Evolutionary conservation across 1,140 invertebrate genomes (phyloP).

Genomic region (Teleogryllus occipitalis): DNA sequence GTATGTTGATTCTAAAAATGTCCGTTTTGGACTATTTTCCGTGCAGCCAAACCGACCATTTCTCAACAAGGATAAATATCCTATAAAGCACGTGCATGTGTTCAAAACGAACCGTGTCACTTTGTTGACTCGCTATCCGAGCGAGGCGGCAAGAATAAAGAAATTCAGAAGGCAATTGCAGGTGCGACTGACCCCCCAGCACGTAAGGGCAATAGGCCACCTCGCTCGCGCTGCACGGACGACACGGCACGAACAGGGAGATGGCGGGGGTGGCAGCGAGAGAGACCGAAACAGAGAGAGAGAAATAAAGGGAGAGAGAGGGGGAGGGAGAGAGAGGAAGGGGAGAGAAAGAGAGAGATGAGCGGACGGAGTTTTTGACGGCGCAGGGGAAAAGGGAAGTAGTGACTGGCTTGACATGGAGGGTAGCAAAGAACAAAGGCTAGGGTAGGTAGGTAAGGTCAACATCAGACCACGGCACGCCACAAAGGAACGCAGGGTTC

Average conservation of each 20-base stretch:
- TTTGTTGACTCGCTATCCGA: not conserved
- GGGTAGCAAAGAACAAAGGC: too few relatives aligned
- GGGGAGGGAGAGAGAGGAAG: too few relatives aligned
- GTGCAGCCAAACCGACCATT: too few relatives aligned
- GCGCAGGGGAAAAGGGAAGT: too few relatives aligned
- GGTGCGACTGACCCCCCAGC: too few relatives aligned
- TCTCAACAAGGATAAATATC: not conserved
- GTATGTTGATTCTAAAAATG: too few relatives aligned
- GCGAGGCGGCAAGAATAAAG: not conserved
- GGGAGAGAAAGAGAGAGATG: too few relatives aligned
- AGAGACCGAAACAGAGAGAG: not conserved
- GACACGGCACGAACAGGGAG: not conserved
- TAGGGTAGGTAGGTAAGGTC: too few relatives aligned
- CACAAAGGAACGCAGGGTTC: too few relatives aligned
- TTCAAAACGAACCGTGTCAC: not conserved
- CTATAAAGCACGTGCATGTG: not conserved
- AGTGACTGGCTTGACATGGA: too few relatives aligned
- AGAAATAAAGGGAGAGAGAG: not conserved
- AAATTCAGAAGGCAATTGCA: not conserved
- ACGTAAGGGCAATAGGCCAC: not conserved
- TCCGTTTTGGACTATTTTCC: not conserved
- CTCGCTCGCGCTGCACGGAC: not conserved
- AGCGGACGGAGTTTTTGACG: too few relatives aligned
- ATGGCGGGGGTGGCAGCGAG: not conserved
- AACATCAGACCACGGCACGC: too few relatives aligned